Percentiles rank a stretch among this genome's conserved stretches.
These are phyloP conservation scores for Cryptophagus acutangulus DNA, from an alignment of 2,888 invertebrate genomes.

Conservation along the genomic window DNA sequence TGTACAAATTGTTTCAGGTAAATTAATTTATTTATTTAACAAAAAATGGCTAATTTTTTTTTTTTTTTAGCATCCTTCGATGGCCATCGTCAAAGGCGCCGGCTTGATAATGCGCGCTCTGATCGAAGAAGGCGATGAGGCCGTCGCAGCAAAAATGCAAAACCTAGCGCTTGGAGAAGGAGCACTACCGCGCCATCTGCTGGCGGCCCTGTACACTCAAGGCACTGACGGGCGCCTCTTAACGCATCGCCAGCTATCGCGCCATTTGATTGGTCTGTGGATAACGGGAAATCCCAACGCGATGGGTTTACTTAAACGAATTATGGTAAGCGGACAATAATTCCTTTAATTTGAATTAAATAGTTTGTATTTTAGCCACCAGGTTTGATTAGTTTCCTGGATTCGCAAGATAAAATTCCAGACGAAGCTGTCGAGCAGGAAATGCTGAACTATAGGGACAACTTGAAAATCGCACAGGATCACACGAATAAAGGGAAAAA, in stretches of 20 bases:
- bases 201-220: conserved; percentile 82
- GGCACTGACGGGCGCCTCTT: conserved; percentile 76
- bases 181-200: conserved; percentile 86
- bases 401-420: conserved; percentile 81
- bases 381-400: conserved; percentile 84
- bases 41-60: conserved; percentile 9
- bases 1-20: conserved; percentile 90
- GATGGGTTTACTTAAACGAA: conserved; percentile 76
- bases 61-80: conserved; percentile 78
- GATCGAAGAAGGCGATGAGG: conserved; percentile 94
- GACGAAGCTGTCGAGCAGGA: conserved; percentile 66
- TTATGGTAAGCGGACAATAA: conserved; percentile 64
- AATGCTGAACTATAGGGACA: conserved; percentile 77
- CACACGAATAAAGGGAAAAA: conserved; percentile 63
- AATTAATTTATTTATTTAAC: conserved; percentile 2
- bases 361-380: conserved; percentile 64
- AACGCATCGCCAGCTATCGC: conserved; percentile 84
- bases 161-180: conserved; percentile 93
- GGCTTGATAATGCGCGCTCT: conserved; percentile 95
- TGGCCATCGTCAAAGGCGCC: conserved; percentile 98
- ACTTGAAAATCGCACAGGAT: conserved; percentile 88
- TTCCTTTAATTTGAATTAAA: conserved; percentile 15
- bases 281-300: conserved; percentile 90
- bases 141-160: conserved; percentile 91
- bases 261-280: conserved; percentile 95